Evolutionary conservation across 1,140 invertebrate genomes (phyloP).

Genomic region (Anthonomus grandis): DNA sequence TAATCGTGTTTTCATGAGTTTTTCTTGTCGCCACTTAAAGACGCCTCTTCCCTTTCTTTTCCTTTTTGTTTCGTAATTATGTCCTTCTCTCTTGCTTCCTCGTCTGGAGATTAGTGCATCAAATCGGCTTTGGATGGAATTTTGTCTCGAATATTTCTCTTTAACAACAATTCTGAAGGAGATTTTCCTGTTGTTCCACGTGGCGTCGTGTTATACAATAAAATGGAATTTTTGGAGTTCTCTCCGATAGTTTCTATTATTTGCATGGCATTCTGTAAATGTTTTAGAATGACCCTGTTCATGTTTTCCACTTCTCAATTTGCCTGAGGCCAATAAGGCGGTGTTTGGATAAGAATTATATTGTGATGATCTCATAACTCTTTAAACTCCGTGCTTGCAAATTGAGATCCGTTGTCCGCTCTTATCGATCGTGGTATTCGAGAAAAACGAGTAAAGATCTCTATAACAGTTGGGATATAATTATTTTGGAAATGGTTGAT

Average conservation of each 20-base stretch:
- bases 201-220: constrained; percentile 44
- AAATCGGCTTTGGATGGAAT: constrained; percentile 30
- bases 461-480: constrained; percentile 14
- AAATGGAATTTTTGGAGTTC: constrained; percentile 33
- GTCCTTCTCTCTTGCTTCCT: constrained; percentile 30
- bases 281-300: constrained; percentile 41
- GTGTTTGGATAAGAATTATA: constrained; percentile 20
- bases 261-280: constrained; percentile 21
- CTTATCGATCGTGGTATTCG: constrained; percentile 24
- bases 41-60: constrained; percentile 28
- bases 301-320: constrained; percentile 45
- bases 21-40: constrained; percentile 16
- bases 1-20: too few relatives aligned
- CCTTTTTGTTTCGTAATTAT: constrained; percentile 30
- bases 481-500: constrained; percentile 18
- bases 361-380: constrained; percentile 26
- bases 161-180: constrained; percentile 43
- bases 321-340: constrained; percentile 39
- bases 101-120: constrained; percentile 7
- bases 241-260: constrained; percentile 27
- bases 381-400: constrained; percentile 33
- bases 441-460: constrained; percentile 26
- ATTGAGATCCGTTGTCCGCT: constrained; percentile 38
- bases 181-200: constrained; percentile 43
- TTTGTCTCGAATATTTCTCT: constrained; percentile 36